Base-by-base conservation (phyloP, 2,888 invertebrate species). In the Pandemis heparana region DNA sequence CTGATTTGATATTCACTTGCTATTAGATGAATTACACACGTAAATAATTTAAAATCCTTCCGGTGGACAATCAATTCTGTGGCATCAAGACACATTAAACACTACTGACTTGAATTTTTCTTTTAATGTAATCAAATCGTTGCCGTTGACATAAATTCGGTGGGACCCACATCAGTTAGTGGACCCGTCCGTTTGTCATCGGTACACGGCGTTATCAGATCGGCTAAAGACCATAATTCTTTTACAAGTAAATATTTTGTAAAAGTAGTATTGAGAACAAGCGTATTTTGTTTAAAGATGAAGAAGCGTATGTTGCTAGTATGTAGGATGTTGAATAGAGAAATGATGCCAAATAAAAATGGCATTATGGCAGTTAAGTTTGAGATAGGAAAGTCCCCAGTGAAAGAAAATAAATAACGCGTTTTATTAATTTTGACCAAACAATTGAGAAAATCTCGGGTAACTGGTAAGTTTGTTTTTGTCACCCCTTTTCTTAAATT, bases 111-210 rank as follows among this genome's bases (percentile, higher is more conserved):
- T 79, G 83, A 85, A 83, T 84, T 79, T 85, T 81, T 73, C 68
- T 56, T 77, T 78, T 80, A 80, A 79, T 82, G 89, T 89, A 89
- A 90, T 90, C 89, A 89, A 91, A 90, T 88, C 85, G 82, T 77
- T 73, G 68, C 75, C 76, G 77, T 79, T 88, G 87, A 88, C 86
- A 88, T 91, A 87, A 88, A 89, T 90, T 87, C 81, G 83, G 79
- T 80, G 80, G 83, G 85, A 86, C 86, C 85, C 85, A 84, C 82
- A 88, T 91, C 85, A 87, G 85, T 89, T 83, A 82, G 76, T 75
- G 73, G 75, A 75, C 74, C 77, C 79, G 78, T 78, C 79, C 81
- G 82, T 85, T 86, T 91, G 89, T 90, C 90, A 88, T 87, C 87
- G 76, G 67, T 74, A 77, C 48, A 51, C 61, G 74, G 62, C 75